phyloP scores from a whole-genome alignment of 2,888 invertebrate genomes.

The Limulus polyphemus region DNA sequence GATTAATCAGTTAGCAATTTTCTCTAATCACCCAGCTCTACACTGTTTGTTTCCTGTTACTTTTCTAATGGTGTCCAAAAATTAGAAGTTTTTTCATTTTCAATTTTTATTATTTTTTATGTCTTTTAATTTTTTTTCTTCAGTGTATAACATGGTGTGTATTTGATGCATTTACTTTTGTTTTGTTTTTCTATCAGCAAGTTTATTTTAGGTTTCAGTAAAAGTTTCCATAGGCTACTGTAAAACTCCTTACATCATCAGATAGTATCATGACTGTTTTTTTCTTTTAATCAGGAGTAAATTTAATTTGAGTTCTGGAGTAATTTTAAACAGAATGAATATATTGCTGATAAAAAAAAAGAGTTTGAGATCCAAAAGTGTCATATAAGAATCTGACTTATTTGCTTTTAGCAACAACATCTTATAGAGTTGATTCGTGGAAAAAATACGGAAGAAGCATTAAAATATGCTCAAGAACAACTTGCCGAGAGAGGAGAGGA shows the following conservation, averaged over 20 bases:
- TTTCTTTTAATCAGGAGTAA: too few species aligned
- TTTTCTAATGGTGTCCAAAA: neutral
- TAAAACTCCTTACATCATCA: too few species aligned
- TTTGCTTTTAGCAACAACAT: slow-evolving; percentile 60
- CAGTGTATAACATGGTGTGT: slow-evolving; percentile 4
- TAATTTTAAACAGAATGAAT: too few species aligned
- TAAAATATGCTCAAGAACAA: slow-evolving; percentile 79
- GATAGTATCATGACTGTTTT: too few species aligned
- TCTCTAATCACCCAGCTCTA: too few species aligned
- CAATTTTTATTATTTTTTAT: slow-evolving; percentile 7
- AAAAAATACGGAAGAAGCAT: slow-evolving; percentile 71
- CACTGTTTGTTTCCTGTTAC: too few species aligned
- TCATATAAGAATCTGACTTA: slow-evolving; percentile 15
- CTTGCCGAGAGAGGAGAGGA: slow-evolving; percentile 78
- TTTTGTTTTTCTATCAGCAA: slow-evolving; percentile 6
- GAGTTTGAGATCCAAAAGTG: neutral
- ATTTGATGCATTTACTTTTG: neutral
- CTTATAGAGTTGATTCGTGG: slow-evolving; percentile 73
- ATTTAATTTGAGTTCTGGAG: too few species aligned
- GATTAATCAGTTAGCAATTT: too few species aligned
- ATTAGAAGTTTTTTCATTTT: neutral
- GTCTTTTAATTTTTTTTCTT: too few species aligned
- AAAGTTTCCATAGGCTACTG: neutral
- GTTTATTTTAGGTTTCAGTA: too few species aligned
- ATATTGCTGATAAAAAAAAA: neutral